Evolutionary conservation across 37 sponge, comb jelly and placozoan genomes (phyloP), one percentile per base, ranked within the genome.

Genomic region (Ephydatia muelleri): DNA sequence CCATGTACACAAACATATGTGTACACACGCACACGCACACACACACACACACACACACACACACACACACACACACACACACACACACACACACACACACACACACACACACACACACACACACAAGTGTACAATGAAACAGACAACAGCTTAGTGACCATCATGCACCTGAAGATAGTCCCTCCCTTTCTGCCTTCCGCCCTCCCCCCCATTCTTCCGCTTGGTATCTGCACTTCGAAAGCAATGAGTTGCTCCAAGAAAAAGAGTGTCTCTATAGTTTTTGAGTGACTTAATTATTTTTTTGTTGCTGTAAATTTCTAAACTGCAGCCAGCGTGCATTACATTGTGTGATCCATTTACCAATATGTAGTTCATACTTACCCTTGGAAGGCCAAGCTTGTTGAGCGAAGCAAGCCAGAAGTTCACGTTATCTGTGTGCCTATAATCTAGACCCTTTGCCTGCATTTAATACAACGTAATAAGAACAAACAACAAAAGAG

Each of bases 351-450:
- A 43, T 11, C 8, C 47, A 43, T 43, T 43, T 43, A 43, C 8
- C 4, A 43, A 43, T 43, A 43, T 43, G n/a, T n/a, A n/a, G n/a
- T 70, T 4, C 64, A 26, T 5, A 83, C 73, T 69, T 25, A 93
- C 90, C 68, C 89, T 95, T 1, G 97, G 97, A 32, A 96, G 78
- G 14, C 94, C 94, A 1, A 94, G 43, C 36, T 89, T 91, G 34
- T 80, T 75, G 65, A 96, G 70, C 32, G 89, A 88, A 6, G 70
- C 25, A 0, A 96, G 75, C 83, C 91, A 96, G 77, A 93, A 93
- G 83, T 93, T 91, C 69, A 93, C 94, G 48, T 96, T 96, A 73
- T 96, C 97, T 19, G 97, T 96, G 89, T 96, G 91, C 28, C 97
- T 74, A 78, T 90, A 96, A 38, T 96, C 94, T 0, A 96, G 87